These are phyloP conservation scores for Aporophyla nigra DNA, from an alignment of 2,888 invertebrate genomes.

Conservation along the genomic window DNA sequence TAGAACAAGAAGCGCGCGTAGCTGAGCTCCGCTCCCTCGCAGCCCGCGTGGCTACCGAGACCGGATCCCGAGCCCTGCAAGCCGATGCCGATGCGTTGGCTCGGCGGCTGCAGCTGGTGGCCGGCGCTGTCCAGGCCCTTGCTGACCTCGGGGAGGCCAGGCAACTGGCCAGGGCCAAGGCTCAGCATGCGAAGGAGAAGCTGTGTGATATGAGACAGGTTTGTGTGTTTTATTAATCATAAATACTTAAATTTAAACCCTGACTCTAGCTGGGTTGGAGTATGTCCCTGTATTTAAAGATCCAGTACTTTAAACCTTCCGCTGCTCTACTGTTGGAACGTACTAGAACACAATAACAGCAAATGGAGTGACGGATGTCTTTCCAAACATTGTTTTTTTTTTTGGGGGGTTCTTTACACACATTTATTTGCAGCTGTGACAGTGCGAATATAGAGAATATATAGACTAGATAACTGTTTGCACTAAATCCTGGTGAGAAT, in stretches of 20 bases:
- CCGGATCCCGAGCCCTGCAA: conserved; percentile 94
- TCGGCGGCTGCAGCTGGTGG: conserved; percentile 94
- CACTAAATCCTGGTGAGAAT: neutral
- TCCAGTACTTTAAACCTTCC: too few relatives aligned
- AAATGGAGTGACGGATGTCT: neutral
- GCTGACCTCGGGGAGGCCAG: conserved; percentile 95
- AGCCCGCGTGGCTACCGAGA: conserved; percentile 94
- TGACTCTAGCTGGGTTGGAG: too few relatives aligned
- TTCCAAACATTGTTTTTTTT: neutral
- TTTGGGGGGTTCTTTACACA: neutral
- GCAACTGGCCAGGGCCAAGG: conserved; percentile 90
- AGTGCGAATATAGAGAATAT: neutral
- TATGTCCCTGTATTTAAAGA: too few relatives aligned
- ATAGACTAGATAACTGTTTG: neutral
- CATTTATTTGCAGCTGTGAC: too few relatives aligned
- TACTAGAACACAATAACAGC: too few relatives aligned
- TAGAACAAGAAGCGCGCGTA: conserved; percentile 94
- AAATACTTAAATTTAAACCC: too few relatives aligned
- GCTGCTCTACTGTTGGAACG: too few relatives aligned
- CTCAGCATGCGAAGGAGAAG: conserved; percentile 92
- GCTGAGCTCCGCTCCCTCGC: conserved; percentile 94
- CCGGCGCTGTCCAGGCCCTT: conserved; percentile 93
- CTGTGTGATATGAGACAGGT: conserved; percentile 95
- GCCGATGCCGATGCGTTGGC: conserved; percentile 95
- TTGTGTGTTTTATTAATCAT: conserved; percentile 62